Percentiles rank a stretch among this genome's conserved stretches.
These are phyloP conservation scores for Regulus satrapa DNA, from an alignment of 2,113 vertebrate species.

Conservation along the genomic window DNA sequence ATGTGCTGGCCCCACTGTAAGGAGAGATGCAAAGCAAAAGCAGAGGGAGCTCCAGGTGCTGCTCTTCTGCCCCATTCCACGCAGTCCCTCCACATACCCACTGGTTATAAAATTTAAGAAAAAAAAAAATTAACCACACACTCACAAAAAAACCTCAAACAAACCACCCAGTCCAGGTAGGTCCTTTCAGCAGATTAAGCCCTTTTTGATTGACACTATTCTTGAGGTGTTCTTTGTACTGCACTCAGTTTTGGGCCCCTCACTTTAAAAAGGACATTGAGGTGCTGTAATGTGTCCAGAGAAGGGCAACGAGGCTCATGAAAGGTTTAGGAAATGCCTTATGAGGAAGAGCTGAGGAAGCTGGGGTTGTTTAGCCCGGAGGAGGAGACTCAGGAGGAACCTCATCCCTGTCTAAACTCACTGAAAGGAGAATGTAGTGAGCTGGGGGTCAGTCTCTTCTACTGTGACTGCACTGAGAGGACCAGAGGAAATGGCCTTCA, in stretches of 20 bases:
- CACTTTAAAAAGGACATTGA: not conserved
- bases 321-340: not conserved
- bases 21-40: not conserved
- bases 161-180: not conserved
- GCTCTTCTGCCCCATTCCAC: not conserved
- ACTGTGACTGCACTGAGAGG: not conserved
- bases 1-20: rapidly evolving
- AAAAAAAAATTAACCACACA: not conserved
- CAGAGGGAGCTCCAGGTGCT: not conserved
- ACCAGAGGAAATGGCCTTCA: not conserved
- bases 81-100: not conserved
- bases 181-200: not conserved
- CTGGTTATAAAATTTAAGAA: not conserved
- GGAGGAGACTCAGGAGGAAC: not conserved
- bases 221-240: not conserved
- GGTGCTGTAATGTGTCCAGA: not conserved
- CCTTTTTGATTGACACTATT: not conserved
- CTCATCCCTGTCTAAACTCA: too few relatives aligned
- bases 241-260: not conserved
- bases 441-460: rapidly evolving
- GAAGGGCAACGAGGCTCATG: not conserved
- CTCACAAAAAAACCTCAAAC: not conserved
- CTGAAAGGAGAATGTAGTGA: not conserved
- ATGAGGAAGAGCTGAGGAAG: not conserved
- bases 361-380: not conserved